Base-by-base conservation (phyloP, 2,797 vertebrate species). In the Notamacropus eugenii region DNA sequence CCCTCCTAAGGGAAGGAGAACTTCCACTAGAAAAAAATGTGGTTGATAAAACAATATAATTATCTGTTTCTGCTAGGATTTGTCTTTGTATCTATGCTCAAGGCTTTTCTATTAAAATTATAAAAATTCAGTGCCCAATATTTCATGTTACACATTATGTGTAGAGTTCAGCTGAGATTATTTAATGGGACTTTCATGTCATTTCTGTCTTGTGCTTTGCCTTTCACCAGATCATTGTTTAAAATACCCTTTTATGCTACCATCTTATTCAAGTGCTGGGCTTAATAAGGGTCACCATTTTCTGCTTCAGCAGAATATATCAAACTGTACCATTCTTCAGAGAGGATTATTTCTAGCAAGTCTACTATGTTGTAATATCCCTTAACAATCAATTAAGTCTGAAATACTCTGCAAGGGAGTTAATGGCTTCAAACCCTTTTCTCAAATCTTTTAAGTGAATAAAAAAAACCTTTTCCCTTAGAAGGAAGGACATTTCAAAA, bases 361-460 rank as follows among this genome's bases (percentile, higher is more conserved):
- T 99, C 74, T 97, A 98, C 95, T 97, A 90, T 58, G 96, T 97
- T 97, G 67, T 96, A 97, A 98, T 97, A 98, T 97, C 96, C 97
- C 96, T 97, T 98, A 98, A 98, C 97, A 98, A 99, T 99, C 98
- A 99, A 98, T 99, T 99, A 99, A 96, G 96, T 90, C 94, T 97
- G 95, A 98, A 97, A 98, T 93, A 97, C 97, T 97, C 87, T n/a
- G 52, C 95, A 96, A 94, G 5, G 56, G 40, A 94, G 74, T 97
- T 97, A 97, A 97, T 97, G 97, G 95, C 94, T 98, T 98, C 93
- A 98, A 94, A 96, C 1, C 96, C 55, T 97, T 97, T 27, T 59
- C 31, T 97, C 59, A 95, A 90, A 96, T 96, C 96, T 94, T 97
- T 95, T 96, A 87, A 96, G 46, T 1, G 54, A 97, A 96, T 31